Evolutionary conservation across 2,797 vertebrate genomes (phyloP), one percentile per base, ranked within the genome.

Genomic region (Hippoglossus hippoglossus): DNA sequence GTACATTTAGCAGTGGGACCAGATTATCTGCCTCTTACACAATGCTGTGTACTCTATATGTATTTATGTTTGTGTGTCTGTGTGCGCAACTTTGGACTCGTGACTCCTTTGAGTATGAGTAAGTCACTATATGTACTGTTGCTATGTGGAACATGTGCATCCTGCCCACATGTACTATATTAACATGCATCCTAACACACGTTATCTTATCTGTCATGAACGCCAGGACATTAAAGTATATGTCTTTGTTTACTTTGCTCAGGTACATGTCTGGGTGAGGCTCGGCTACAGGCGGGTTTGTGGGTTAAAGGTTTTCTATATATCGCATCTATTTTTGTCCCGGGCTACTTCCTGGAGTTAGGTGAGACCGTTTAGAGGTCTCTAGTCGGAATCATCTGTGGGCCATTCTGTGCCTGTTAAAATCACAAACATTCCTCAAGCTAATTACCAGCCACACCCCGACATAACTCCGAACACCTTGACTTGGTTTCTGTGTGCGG

Each of bases 211-310:
- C 21, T 57, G 1, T 11, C 6, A 13, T 25, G 22, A 25, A 72
- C 10, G 75, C 21, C 2, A 36, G 24, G 31, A 61, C 2, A 8
- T 22, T 15, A 21, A 34, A 39, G 47, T 49, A 34, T 34, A 54
- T 21, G 51, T 81, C 61, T 82, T 69, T 89, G 83, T 72, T 71
- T 84, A 78, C n/a, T n/a, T 80, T 74, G 73, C 80, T 72, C 75
- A 73, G 86, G 79, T 73, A 51, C 28, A 19, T 0, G 64, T 6
- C 67, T 50, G 70, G 84, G 86, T 50, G 82, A 47, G 65, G 74
- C 69, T 65, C 21, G 0, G 0, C 5, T 53, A 24, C 39, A 1
- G 61, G 63, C 7, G 26, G 22, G 60, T 46, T n/a, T 39, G 67
- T 10, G 31, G 56, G 63, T 67, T 57, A 55, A 86, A 88, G 54